phyloP scores from a whole-genome alignment of 2,888 invertebrate genomes.

The Patella ulyssiponensis region DNA sequence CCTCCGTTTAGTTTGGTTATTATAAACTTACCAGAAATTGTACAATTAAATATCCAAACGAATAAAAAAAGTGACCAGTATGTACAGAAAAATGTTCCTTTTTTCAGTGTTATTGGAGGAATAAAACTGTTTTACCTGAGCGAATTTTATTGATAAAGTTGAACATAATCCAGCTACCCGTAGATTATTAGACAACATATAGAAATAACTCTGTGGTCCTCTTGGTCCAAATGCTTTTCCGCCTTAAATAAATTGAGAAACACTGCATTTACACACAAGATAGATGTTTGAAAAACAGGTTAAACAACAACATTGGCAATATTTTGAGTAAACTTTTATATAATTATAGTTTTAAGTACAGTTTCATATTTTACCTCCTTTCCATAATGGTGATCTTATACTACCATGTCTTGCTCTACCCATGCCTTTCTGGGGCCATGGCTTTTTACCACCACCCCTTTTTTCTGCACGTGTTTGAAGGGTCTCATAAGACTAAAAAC shows the following conservation, averaged over 20 bases:
- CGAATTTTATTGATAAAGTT: slow-evolving; percentile 90
- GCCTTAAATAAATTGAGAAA: slow-evolving; percentile 71
- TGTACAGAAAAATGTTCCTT: background rate
- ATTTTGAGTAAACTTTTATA: background rate
- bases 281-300: background rate
- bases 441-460: slow-evolving; percentile 90
- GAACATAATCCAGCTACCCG: slow-evolving; percentile 87
- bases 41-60: background rate
- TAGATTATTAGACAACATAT: slow-evolving; percentile 87
- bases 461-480: slow-evolving; percentile 88
- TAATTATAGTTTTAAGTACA: no score
- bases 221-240: slow-evolving; percentile 92
- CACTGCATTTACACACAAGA: background rate
- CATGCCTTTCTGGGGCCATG: slow-evolving; percentile 96
- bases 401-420: slow-evolving; percentile 94
- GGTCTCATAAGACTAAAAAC: slow-evolving; percentile 79
- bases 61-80: no score
- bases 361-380: slow-evolving; percentile 51
- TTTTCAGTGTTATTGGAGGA: background rate
- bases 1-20: background rate
- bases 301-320: background rate
- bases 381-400: slow-evolving; percentile 88
- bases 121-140: slow-evolving; percentile 75
- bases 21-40: background rate
- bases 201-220: slow-evolving; percentile 91